Conservation (phyloP, 2,113 vertebrate genomes). For the Euleptes europaea region DNA sequence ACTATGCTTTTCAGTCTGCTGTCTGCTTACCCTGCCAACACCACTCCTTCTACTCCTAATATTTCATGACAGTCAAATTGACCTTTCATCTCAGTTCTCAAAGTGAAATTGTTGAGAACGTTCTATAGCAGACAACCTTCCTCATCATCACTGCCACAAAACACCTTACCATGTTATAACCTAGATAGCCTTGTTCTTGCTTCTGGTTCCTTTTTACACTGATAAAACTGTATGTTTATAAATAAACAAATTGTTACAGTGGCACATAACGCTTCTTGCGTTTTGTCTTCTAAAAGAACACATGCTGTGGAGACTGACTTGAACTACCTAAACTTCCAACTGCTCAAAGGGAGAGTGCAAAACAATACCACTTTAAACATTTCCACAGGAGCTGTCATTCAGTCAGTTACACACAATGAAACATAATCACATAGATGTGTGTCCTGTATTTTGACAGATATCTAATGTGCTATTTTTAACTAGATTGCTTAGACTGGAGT, state of each 20-base stretch:
- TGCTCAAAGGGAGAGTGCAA: not conserved
- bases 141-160: not conserved
- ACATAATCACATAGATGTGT: not conserved
- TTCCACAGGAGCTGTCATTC: constrained; percentile 7
- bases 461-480: constrained; percentile 17
- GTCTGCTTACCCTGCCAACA: too few species aligned
- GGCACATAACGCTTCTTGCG: not conserved
- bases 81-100: too few species aligned
- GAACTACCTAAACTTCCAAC: not conserved
- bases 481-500: constrained; percentile 69
- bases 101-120: too few species aligned
- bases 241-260: not conserved
- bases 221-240: not conserved
- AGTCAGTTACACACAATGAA: constrained; percentile 18
- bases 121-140: too few species aligned
- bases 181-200: not conserved
- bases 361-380: constrained; percentile 4
- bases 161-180: not conserved
- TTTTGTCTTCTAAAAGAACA: not conserved
- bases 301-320: not conserved
- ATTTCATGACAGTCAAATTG: too few species aligned
- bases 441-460: constrained; percentile 13
- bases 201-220: not conserved
- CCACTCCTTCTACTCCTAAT: too few species aligned
- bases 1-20: too few species aligned